Evolutionary conservation across 2,797 vertebrate species (phyloP).

Genomic region (Aulostomus chinensis): DNA sequence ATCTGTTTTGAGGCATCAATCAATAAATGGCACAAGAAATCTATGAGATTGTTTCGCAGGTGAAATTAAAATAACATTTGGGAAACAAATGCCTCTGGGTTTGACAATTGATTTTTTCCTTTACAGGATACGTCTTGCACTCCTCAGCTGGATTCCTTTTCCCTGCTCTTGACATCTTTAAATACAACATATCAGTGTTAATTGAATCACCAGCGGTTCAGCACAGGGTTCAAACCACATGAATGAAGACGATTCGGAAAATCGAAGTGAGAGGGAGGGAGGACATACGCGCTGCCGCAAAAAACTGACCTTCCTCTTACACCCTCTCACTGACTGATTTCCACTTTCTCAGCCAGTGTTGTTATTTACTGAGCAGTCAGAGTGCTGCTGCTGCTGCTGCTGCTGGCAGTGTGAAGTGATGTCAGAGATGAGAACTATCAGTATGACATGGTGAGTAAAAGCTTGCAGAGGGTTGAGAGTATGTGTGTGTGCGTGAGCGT

Average conservation of each 20-base stretch:
- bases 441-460: slow-evolving; percentile 11
- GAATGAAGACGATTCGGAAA: too few species aligned
- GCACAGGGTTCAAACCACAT: neutral
- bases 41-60: slow-evolving; percentile 12
- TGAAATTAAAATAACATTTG: slow-evolving; percentile 24
- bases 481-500: neutral
- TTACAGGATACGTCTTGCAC: too few species aligned
- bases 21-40: slow-evolving; percentile 23
- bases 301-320: slow-evolving; percentile 12
- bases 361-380: neutral
- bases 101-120: slow-evolving; percentile 24
- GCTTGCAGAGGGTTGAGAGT: slow-evolving; percentile 9
- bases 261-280: too few species aligned
- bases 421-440: slow-evolving; percentile 5
- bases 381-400: too few species aligned
- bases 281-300: slow-evolving; percentile 4
- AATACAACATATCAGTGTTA: too few species aligned
- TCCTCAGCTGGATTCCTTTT: too few species aligned
- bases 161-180: too few species aligned
- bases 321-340: neutral
- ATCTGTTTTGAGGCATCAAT: slow-evolving; percentile 22
- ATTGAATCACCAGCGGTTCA: neutral
- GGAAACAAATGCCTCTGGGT: slow-evolving; percentile 5
- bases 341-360: neutral
- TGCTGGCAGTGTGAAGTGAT: slow-evolving; percentile 11